Conservation (phyloP, 2,113 vertebrate species). For the Bubo scandiacus region DNA sequence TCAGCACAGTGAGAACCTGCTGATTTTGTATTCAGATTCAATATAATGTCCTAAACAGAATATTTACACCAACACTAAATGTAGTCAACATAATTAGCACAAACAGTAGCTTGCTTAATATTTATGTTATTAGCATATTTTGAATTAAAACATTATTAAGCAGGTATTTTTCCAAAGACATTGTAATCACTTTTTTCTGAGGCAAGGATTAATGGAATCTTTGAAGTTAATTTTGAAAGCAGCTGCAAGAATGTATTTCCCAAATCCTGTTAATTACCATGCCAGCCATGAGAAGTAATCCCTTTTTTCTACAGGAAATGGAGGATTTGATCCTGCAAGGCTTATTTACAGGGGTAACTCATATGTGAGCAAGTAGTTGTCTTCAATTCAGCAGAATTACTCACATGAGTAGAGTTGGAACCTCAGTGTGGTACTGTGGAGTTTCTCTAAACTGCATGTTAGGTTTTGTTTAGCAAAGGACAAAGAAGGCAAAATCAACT, state of each 20-base stretch:
- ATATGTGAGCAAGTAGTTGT: not conserved
- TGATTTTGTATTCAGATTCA: constrained; percentile 46
- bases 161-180: constrained; percentile 44
- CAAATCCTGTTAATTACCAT: constrained; percentile 62
- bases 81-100: constrained; percentile 38
- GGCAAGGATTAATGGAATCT: constrained; percentile 56
- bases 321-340: constrained; percentile 7
- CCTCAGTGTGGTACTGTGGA: not conserved
- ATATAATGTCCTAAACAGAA: not conserved
- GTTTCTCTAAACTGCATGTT: not conserved
- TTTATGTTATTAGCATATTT: constrained; percentile 52
- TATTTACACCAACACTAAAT: constrained; percentile 52
- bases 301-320: not conserved
- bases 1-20: constrained; percentile 8
- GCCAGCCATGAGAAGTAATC: constrained; percentile 47
- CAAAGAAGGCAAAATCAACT: not conserved
- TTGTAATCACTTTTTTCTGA: constrained; percentile 38
- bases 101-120: constrained; percentile 41
- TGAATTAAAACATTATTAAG: constrained; percentile 57
- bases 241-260: constrained; percentile 46
- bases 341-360: not conserved
- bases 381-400: not conserved
- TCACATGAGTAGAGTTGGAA: not conserved
- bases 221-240: constrained; percentile 64
- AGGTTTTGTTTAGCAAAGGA: not conserved